These are phyloP conservation scores for Sinella curviseta DNA, from an alignment of 1,140 invertebrate species.

Conservation along the genomic window DNA sequence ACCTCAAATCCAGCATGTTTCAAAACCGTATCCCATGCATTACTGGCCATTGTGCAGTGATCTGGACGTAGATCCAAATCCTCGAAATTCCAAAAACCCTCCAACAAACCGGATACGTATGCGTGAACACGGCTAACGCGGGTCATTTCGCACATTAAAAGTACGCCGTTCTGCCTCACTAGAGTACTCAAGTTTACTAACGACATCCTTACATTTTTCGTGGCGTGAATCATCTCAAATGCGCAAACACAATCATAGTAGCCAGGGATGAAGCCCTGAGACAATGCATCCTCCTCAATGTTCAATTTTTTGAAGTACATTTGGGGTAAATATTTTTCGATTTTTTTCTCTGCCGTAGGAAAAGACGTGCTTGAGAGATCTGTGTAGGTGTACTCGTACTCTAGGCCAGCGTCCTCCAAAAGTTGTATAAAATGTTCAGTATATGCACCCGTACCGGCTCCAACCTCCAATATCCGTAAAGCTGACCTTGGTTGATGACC, in stretches of 20 bases:
- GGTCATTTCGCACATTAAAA: conserved; percentile 18
- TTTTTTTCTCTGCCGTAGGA: conserved; percentile 27
- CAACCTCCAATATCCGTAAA: conserved; percentile 24
- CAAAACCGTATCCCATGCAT: conserved; percentile 9
- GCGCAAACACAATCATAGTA: conserved; percentile 32
- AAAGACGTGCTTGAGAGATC: conserved; percentile 33
- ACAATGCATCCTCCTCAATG: conserved; percentile 27
- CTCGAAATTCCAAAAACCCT: conserved; percentile 39
- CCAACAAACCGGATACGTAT: conserved; percentile 30
- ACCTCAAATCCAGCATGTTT: conserved; percentile 25
- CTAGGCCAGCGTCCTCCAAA: neutral
- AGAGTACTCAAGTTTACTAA: conserved; percentile 1
- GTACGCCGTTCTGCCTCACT: conserved; percentile 4
- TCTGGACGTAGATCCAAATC: conserved; percentile 25
- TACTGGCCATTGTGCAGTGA: neutral
- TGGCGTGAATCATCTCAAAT: conserved; percentile 30
- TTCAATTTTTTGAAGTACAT: conserved; percentile 23
- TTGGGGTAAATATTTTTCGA: neutral
- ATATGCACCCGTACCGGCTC: conserved; percentile 22
- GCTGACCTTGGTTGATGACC: neutral
- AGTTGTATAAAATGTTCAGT: neutral
- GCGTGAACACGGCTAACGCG: neutral
- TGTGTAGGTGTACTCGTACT: conserved; percentile 27
- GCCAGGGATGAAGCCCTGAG: conserved; percentile 28
- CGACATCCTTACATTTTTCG: conserved; percentile 19